A percentile compares a stretch with the other conserved stretches of the same genome.
phyloP scores from a whole-genome alignment of 2,113 vertebrate genomes.

The Gallinago paraguaiae region DNA sequence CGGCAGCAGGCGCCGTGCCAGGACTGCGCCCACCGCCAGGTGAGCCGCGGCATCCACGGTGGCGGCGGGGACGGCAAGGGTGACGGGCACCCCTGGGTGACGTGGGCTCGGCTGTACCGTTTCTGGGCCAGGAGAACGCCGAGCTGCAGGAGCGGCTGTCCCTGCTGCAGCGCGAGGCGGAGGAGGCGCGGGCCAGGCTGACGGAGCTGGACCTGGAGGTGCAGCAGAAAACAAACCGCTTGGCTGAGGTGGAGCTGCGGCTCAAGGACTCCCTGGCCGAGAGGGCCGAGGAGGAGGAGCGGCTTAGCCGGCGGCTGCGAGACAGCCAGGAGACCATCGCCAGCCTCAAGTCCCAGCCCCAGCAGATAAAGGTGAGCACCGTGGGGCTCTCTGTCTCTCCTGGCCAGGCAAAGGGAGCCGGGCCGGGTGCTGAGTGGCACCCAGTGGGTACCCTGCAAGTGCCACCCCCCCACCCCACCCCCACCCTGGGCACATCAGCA shows the following conservation, averaged over 20 bases:
- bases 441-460: background rate
- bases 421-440: no score
- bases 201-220: constrained; percentile 81
- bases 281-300: constrained; percentile 80
- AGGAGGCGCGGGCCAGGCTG: constrained; percentile 73
- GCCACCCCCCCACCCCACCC: background rate
- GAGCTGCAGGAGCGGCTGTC: constrained; percentile 78
- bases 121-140: constrained; percentile 69
- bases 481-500: background rate
- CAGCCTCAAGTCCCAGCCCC: constrained; percentile 77
- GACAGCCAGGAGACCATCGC: constrained; percentile 85
- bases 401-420: background rate
- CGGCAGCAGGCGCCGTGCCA: constrained; percentile 47
- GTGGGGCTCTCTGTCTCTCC: background rate
- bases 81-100: rapidly evolving
- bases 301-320: constrained; percentile 78
- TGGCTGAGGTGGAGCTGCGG: constrained; percentile 78
- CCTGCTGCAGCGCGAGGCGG: constrained; percentile 80
- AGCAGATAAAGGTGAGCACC: constrained; percentile 82
- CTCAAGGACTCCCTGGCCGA: constrained; percentile 81
- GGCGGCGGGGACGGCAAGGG: rapidly evolving
- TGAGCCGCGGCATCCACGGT: background rate
- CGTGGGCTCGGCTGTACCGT: rapidly evolving
- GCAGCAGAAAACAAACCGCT: constrained; percentile 79
- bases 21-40: constrained; percentile 82